Evolutionary conservation across 2,113 vertebrate genomes (phyloP), one percentile per base, ranked within the genome.

Genomic region (Apodemus speciosus): DNA sequence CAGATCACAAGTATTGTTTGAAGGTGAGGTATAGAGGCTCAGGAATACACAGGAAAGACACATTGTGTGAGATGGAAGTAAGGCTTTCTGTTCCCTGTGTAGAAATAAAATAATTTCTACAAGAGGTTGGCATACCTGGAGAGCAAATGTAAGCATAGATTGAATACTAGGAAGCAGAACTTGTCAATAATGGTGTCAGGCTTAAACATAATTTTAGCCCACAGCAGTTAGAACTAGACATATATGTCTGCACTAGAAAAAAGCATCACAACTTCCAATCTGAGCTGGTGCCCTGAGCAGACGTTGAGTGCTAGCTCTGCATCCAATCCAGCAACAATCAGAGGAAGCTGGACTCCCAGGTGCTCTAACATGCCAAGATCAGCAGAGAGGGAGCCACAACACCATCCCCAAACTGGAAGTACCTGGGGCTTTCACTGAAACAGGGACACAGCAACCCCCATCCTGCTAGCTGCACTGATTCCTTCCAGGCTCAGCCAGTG

Each of bases 1-100:
- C 9, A 46, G 10, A 25, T 79, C 23, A 2, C 0, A 15, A 21
- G 3, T 18, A 0, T 58, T 68, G 0, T 8, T 84, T 40, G 30
- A 69, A 85, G 10, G 14, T n/a, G 5, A 2, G 1, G 0, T 7
- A 21, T 1, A 56, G 30, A n/a, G 69, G 2, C 5, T 60, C 3
- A n/a, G 14, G 46, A 4, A 43, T 58, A 11, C 9, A 18, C 6
- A 30, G 3, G 43, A 3, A 38, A 66, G 23, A 92, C 23, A 1
- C 0, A 38, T 25, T n/a, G 76, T 46, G 9, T 5, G 15, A 60
- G 25, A 64, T 32, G n/a, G 7, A 46, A 46, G 43, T 46, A 27
- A 69, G 18, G 0, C 2, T 85, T 88, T 46, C 51, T 51, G 25
- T 46, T 79, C 9, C 3, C n/a, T 94, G 32, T 72, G 7, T 66